These are phyloP conservation scores for Eutolmus rufibarbis DNA, from an alignment of 2,888 invertebrate genomes.

Conservation along the genomic window DNA sequence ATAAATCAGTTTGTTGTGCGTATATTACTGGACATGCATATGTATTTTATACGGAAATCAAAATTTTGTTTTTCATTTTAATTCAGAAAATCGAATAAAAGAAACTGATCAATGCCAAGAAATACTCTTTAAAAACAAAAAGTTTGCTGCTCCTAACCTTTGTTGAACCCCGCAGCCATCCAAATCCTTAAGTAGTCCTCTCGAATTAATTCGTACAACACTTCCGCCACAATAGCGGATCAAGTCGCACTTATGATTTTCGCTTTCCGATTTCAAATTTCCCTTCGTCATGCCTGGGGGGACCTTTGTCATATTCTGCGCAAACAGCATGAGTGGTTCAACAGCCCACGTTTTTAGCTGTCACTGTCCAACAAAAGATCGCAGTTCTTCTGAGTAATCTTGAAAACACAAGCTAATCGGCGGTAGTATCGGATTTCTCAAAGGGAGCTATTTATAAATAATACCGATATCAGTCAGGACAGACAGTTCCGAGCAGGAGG, in stretches of 20 bases:
- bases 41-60: not conserved
- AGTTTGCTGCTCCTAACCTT: not conserved
- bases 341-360: slow-evolving; percentile 19
- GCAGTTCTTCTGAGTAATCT: slow-evolving; percentile 8
- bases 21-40: no score
- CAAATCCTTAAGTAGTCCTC: not conserved
- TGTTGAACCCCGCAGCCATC: not conserved
- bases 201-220: slow-evolving; percentile 24
- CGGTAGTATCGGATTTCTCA: slow-evolving; percentile 29
- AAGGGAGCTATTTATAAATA: slow-evolving; percentile 16
- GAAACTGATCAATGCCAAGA: not conserved
- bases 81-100: not conserved
- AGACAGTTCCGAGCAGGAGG: not conserved
- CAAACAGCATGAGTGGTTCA: not conserved
- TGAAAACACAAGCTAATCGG: slow-evolving; percentile 32
- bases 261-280: not conserved
- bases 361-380: slow-evolving; percentile 5
- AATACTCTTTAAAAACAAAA: not conserved
- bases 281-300: slow-evolving; percentile 19
- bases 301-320: slow-evolving; percentile 32
- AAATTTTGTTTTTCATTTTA: not conserved
- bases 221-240: slow-evolving; percentile 24
- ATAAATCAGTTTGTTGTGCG: no score
- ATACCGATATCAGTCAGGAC: slow-evolving; percentile 19
- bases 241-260: slow-evolving; percentile 6